A percentile compares a stretch with the other conserved stretches of the same genome.
Evolutionary conservation across 2,113 vertebrate species (phyloP).

Genomic region (Chamaea fasciata): DNA sequence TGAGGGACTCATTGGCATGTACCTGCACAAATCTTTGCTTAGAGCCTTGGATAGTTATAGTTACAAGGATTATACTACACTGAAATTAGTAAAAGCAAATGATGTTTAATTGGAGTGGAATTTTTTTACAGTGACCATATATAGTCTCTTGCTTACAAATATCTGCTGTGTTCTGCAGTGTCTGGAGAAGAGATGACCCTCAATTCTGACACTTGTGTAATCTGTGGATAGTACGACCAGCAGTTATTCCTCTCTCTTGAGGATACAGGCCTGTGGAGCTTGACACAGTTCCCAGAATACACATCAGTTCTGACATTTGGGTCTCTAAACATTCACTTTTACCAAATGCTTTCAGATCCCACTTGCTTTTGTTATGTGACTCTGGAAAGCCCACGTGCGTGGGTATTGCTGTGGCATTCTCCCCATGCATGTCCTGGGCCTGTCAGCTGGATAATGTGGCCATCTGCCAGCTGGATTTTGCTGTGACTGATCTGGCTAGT

Average conservation of each 20-base stretch:
- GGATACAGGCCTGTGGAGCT: not conserved
- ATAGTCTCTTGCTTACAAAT: not conserved
- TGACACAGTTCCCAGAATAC: not conserved
- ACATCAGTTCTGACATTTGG: not conserved
- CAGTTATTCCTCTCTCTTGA: not conserved
- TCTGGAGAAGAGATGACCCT: not conserved
- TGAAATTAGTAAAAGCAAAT: not conserved
- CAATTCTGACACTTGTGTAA: not conserved
- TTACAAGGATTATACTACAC: not conserved
- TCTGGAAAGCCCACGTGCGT: fast-evolving
- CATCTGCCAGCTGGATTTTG: not conserved
- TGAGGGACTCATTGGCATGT: not conserved
- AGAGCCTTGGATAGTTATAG: not conserved
- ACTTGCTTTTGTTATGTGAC: not conserved
- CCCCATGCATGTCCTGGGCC: fast-evolving
- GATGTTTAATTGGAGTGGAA: not conserved
- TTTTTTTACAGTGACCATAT: not conserved
- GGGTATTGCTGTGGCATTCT: not conserved
- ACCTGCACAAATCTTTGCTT: not conserved
- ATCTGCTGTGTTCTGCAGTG: not conserved
- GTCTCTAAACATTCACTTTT: not conserved
- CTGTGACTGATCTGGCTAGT: not conserved
- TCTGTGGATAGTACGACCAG: not conserved
- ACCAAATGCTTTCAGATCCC: not conserved
- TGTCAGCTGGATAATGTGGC: not conserved